Conservation (phyloP, 2,888 invertebrate species). For the Epistrophe eligans region DNA sequence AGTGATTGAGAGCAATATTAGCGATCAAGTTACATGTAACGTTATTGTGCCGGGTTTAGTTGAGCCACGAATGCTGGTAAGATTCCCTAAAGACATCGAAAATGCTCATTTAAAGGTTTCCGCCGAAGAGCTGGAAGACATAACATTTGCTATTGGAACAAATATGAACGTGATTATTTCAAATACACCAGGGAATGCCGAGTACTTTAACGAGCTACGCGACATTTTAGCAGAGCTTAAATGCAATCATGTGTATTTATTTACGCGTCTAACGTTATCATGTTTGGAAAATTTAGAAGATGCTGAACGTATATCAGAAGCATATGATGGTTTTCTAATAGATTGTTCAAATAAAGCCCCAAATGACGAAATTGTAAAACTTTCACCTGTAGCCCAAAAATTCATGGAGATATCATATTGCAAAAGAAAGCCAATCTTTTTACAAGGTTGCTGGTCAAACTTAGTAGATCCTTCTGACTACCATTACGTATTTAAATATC, state of each 20-base stretch:
- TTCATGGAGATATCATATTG: constrained; percentile 77
- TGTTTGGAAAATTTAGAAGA: constrained; percentile 77
- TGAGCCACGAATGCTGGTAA: constrained; percentile 78
- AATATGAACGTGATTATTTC: constrained; percentile 80
- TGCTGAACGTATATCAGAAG: constrained; percentile 78
- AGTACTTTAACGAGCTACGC: constrained; percentile 78
- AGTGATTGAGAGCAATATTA: constrained; percentile 65
- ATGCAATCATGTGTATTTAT: constrained; percentile 78
- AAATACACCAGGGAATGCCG: constrained; percentile 76
- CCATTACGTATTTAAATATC: constrained; percentile 79
- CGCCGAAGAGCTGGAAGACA: constrained; percentile 81
- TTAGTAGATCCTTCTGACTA: constrained; percentile 78
- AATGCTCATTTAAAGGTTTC: constrained; percentile 77
- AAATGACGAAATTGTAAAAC: constrained; percentile 47
- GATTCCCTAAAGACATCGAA: constrained; percentile 78
- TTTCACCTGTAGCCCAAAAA: constrained; percentile 78
- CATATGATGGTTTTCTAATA: constrained; percentile 80
- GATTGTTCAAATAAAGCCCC: constrained; percentile 65
- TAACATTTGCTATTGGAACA: constrained; percentile 80
- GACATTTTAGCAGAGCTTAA: constrained; percentile 76
- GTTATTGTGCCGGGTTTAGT: constrained; percentile 79
- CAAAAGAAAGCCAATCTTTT: constrained; percentile 79
- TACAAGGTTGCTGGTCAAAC: constrained; percentile 77
- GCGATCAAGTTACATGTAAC: constrained; percentile 76
- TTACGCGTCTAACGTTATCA: constrained; percentile 78